Evolutionary conservation across 2,888 invertebrate genomes (phyloP), one percentile per base, ranked within the genome.

Genomic region (Cryptocephalus moraei): DNA sequence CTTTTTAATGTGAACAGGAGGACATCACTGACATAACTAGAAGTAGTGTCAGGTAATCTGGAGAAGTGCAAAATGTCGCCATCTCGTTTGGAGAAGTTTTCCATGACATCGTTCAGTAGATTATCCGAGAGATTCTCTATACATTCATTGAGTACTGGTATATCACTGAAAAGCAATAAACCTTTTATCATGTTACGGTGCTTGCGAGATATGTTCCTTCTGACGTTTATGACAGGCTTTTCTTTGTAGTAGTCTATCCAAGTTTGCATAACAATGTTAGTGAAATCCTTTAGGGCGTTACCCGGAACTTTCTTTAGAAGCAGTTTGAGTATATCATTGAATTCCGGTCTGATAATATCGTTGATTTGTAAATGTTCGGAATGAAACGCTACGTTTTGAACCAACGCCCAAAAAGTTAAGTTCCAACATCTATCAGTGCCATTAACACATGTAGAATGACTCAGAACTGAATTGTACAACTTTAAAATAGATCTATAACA

Each of bases 131-230:
- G 22, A 22, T 22, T 22, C 22, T 22, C 22, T 22, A 6, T 22
- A 6, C 22, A 22, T 22, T 22, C 22, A 22, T 22, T 22, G 22
- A 22, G 22, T 22, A 22, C 6, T 22, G 22, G 22, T 22, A 22
- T 6, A 22, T 22, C 22, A 2, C 22, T 22, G 22, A 22, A 22
- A 22, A 22, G 22, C 22, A 22, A 22, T 39, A 64, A 50, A 8
- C 67, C 66, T 51, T 59, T 61, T 11, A 68, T 46, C 34, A 62
- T 36, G 40, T 58, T 59, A 45, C 62, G 53, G 49, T 67, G 61
- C 34, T 57, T 55, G 6, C 58, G 47, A 8, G 56, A 44, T 22
- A 63, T 57, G 36, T 57, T 54, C 39, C 39, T 50, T 32, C 58
- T 59, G 10, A 65, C 52, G 49, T 59, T 53, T 10, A 60, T 53